Evolutionary conservation across 2,797 vertebrate species (phyloP), one percentile per base, ranked within the genome.

Genomic region (Coreius guichenoti): DNA sequence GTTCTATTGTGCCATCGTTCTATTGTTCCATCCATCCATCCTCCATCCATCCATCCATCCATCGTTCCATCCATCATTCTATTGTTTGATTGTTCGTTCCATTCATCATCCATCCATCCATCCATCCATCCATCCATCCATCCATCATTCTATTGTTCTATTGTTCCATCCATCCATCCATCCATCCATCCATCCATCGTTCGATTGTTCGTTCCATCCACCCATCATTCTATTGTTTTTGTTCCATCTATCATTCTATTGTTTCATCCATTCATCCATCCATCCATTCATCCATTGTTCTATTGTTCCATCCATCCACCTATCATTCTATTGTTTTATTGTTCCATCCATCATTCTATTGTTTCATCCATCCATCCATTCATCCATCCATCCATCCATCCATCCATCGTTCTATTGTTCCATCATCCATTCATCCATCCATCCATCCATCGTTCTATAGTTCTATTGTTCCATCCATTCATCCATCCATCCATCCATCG

Each of bases 41-140:
- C 12, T 61, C 26, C 16, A 7, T 31, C 63, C 7, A 8, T 65
- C 61, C 17, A 8, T 31, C 23, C 8, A 8, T 61, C 58, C 8
- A 3, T 65, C 1, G 1, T 39, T 39, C 61, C 3, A 2, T 63
- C 56, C 3, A 11, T n/a, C 23, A 0, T 0, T 26, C n/a, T 26
- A 5, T 61, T n/a, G 14, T 3, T 63, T n/a, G n/a, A n/a, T n/a
- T n/a, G n/a, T n/a, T 65, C 1, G 1, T 39, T 39, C 61, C 3
- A 2, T 63, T 23, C 3, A 11, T n/a, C 23, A 0, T 0, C 26
- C 6, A 5, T 63, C 61, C 8, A 1, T 63, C 26, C 0, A 2
- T 63, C 58, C 4, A 13, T 61, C 58, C 4, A 3, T 65, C 13
- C 14, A 0, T 58, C 19, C 2, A 2, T 58, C 56, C 2, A 19